Percentiles rank a stretch among this genome's conserved stretches.
Evolutionary conservation across 2,113 vertebrate species (phyloP).

Genomic region (Erythrolamprus reginae): DNA sequence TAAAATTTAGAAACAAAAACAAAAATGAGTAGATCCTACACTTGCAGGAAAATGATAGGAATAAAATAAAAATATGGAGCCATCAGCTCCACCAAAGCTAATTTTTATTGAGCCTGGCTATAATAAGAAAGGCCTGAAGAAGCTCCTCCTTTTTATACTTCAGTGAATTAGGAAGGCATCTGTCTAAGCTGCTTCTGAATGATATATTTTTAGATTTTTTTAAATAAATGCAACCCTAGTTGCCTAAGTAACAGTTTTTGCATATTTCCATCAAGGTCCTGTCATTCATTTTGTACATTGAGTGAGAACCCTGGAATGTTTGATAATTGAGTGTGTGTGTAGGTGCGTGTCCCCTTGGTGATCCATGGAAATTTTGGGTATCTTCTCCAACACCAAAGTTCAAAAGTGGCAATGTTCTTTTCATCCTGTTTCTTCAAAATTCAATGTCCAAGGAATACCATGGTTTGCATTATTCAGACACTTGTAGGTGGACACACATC

Average conservation of each 20-base stretch:
- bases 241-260: neutral
- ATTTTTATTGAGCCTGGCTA: neutral
- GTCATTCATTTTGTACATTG: neutral
- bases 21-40: neutral
- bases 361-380: neutral
- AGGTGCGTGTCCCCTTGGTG: neutral
- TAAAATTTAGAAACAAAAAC: neutral
- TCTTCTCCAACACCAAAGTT: neutral
- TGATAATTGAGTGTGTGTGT: neutral
- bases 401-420: neutral
- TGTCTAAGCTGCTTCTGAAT: neutral
- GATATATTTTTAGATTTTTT: neutral
- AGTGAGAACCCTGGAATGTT: neutral
- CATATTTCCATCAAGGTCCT: neutral
- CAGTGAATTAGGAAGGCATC: neutral
- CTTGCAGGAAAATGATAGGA: neutral
- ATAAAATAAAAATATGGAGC: neutral
- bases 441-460: neutral
- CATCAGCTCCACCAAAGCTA: neutral
- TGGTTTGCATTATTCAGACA: neutral
- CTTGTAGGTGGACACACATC: neutral
- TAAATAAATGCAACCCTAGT: neutral
- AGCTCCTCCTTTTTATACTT: neutral
- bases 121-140: neutral
- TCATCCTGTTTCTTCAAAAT: neutral